These are phyloP conservation scores for Sarcophaga caerulescens DNA, from an alignment of 2,888 invertebrate genomes.

Conservation along the genomic window DNA sequence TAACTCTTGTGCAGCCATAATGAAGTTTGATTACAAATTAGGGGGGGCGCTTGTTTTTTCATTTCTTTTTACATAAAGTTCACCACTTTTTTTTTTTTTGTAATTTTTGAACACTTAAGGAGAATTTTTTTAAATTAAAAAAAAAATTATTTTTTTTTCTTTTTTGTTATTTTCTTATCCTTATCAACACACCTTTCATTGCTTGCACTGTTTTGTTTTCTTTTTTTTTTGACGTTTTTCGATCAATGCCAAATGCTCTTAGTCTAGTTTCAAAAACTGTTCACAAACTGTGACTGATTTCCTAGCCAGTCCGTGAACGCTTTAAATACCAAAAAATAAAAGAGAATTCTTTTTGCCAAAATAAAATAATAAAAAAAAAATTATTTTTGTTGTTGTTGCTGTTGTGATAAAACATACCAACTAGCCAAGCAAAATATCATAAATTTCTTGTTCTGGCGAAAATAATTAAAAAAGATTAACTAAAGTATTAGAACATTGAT, in stretches of 20 bases:
- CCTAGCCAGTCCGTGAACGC: neutral
- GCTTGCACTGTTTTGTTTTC: neutral
- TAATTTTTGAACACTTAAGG: neutral
- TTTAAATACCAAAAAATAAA: slow-evolving; percentile 45
- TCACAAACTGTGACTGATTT: slow-evolving; percentile 44
- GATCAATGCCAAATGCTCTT: neutral
- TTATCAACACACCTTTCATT: no score
- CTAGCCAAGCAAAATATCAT: no score
- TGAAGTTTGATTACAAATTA: no score
- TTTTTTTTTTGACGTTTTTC: neutral
- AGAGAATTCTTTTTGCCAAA: slow-evolving; percentile 1
- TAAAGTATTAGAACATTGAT: neutral
- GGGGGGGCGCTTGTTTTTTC: no score
- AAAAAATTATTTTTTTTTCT: no score
- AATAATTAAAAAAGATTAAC: neutral
- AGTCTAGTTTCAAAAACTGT: slow-evolving; percentile 5
- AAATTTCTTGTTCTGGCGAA: neutral
- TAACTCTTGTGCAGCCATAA: no score
- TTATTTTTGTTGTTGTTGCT: neutral
- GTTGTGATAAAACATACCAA: neutral
- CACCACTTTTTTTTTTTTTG: neutral
- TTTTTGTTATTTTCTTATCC: no score
- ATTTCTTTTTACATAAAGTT: neutral
- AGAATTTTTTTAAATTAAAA: neutral
- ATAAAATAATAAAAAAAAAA: neutral